Percentiles rank a stretch among this genome's conserved stretches.
These are phyloP conservation scores for Anas georgica DNA, from an alignment of 2,797 vertebrate genomes.

Conservation along the genomic window DNA sequence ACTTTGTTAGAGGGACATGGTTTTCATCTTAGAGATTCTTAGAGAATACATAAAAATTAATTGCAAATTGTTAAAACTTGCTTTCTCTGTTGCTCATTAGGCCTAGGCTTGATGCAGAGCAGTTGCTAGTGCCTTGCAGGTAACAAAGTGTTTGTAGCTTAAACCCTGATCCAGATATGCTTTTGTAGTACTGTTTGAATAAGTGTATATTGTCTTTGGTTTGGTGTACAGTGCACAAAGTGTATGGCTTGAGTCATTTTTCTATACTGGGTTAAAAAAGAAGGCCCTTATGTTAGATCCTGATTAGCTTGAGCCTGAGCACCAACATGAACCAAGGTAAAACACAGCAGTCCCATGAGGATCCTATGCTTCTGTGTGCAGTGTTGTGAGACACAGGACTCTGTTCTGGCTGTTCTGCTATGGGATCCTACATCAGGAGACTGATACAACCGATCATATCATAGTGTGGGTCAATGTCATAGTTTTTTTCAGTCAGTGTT, in stretches of 20 bases:
- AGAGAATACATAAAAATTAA: neutral
- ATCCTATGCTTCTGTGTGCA: fast-evolving
- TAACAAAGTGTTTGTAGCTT: too few relatives aligned
- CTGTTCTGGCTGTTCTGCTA: neutral
- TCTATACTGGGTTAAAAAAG: neutral
- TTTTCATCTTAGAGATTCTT: neutral
- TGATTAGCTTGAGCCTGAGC: neutral
- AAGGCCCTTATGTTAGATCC: neutral
- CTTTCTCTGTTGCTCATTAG: neutral
- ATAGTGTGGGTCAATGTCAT: too few relatives aligned
- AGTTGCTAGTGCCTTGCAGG: neutral
- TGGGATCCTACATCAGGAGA: neutral
- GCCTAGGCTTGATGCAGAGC: neutral
- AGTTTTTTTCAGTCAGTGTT: neutral
- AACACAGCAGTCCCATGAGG: neutral
- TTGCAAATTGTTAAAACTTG: neutral
- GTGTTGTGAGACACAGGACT: neutral
- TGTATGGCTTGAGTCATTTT: neutral
- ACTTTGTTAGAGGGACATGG: neutral
- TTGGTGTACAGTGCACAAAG: neutral
- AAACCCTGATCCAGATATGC: neutral
- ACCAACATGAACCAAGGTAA: neutral
- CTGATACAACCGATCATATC: neutral
- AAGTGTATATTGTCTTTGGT: neutral
- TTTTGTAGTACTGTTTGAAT: neutral